A percentile compares a stretch with the other conserved stretches of the same genome.
These are phyloP conservation scores for Mantis religiosa DNA, from an alignment of 2,888 invertebrate species.

Conservation along the genomic window DNA sequence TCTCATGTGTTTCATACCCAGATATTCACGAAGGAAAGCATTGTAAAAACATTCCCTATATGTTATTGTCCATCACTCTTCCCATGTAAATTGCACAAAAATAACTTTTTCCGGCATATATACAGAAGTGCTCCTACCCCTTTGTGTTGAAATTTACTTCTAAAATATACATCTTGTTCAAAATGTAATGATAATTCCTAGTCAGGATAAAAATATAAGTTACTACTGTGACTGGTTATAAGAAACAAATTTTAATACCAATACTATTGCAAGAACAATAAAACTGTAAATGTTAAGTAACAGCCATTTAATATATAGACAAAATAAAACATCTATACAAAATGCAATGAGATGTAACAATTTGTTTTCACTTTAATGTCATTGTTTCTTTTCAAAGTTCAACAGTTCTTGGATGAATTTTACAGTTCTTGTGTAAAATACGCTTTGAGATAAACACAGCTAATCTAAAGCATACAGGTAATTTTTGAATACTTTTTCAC, in stretches of 20 bases:
- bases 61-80: not conserved
- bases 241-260: not conserved
- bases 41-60: not conserved
- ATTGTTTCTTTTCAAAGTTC: not conserved
- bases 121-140: not conserved
- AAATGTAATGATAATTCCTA: not conserved
- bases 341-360: too few species aligned
- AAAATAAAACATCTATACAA: not conserved
- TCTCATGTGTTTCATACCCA: not conserved
- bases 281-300: not conserved
- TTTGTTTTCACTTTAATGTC: not conserved
- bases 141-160: not conserved
- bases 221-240: not conserved
- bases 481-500: too few species aligned
- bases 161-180: not conserved
- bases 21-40: not conserved
- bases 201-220: not conserved
- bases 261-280: not conserved
- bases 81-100: not conserved
- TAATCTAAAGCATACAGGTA: too few species aligned
- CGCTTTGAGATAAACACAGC: too few species aligned
- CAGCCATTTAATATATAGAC: not conserved
- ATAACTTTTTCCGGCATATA: not conserved
- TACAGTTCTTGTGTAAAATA: too few species aligned
- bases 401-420: too few species aligned